These are phyloP conservation scores for Mamestra brassicae DNA, from an alignment of 2,888 invertebrate species.

Conservation along the genomic window DNA sequence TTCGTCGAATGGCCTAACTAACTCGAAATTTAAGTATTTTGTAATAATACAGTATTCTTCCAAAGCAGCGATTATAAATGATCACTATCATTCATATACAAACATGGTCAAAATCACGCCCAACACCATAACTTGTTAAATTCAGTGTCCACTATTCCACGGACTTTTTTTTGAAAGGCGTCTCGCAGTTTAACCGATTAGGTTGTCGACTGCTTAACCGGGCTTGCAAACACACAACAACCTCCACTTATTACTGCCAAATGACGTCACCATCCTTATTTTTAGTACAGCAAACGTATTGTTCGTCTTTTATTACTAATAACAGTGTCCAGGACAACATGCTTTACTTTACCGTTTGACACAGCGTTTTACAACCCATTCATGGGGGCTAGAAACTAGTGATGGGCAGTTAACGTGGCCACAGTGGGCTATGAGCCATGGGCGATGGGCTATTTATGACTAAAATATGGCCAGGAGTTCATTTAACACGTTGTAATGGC, in stretches of 20 bases:
- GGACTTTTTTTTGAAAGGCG: no score
- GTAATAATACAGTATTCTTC: no score
- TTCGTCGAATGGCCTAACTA: no score
- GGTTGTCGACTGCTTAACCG: no score
- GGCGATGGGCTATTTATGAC: slow-evolving; percentile 38
- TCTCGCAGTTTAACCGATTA: no score
- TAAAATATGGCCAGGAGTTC: slow-evolving; percentile 47
- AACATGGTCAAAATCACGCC: not conserved
- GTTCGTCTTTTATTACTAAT: slow-evolving; percentile 65
- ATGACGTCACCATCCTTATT: slow-evolving; percentile 54
- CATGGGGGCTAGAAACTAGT: slow-evolving; percentile 50
- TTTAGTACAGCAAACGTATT: slow-evolving; percentile 58
- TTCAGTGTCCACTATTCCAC: not conserved
- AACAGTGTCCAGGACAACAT: slow-evolving; percentile 54
- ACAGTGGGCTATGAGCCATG: slow-evolving; percentile 33
- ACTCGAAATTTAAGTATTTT: no score
- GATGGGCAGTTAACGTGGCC: slow-evolving; percentile 56
- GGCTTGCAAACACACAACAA: slow-evolving; percentile 2
- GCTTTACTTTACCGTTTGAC: slow-evolving; percentile 67
- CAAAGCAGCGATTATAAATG: no score
- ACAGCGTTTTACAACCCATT: slow-evolving; percentile 64
- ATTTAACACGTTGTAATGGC: slow-evolving; percentile 53
- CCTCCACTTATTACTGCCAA: slow-evolving; percentile 29
- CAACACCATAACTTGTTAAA: not conserved
- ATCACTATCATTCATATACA: not conserved